Evolutionary conservation across 2,888 invertebrate genomes (phyloP), one percentile per base, ranked within the genome.

Genomic region (Cabera pusaria): DNA sequence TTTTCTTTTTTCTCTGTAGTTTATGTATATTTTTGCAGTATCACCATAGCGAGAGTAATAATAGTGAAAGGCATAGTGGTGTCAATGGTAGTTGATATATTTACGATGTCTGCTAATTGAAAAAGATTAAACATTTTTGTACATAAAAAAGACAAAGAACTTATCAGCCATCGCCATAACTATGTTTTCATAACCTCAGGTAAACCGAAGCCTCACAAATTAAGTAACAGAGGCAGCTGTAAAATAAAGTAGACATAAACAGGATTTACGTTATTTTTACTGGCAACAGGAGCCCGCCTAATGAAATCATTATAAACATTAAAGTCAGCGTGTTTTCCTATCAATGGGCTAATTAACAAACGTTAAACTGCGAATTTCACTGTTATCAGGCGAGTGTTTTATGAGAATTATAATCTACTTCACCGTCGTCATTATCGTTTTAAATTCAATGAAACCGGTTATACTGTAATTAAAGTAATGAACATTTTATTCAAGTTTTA

Each of bases 301-400:
- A 76, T 75, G 75, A 72, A 74, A 77, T 72, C 71, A 69, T 76
- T 78, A 70, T 45, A 57, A 51, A 57, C 52, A 26, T 34, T 43
- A 37, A 25, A 36, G 43, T 38, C 19, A 31, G 36, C 44, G 31
- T 43, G 35, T 43, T 49, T 40, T 9, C 31, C 29, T 29, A 46
- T 26, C 35, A 33, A 26, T 34, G 10, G 6, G 18, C 25, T 36
- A 42, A 36, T 42, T 42, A 42, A 31, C 26, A 21, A 31, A 23
- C 22, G 18, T 26, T 19, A 31, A 32, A 22, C 22, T 27, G 35
- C 35, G 35, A 26, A 42, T 36, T 36, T 26, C 21, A 31, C 22
- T 26, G 22, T 31, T 36, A 42, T 35, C 41, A 20, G 17, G n/a
- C 24, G 21, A 7, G 34, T 34, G 10, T 20, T 40, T 40, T 34